phyloP scores from a whole-genome alignment of 2,113 vertebrate genomes.

The Microtus ochrogaster region DNA sequence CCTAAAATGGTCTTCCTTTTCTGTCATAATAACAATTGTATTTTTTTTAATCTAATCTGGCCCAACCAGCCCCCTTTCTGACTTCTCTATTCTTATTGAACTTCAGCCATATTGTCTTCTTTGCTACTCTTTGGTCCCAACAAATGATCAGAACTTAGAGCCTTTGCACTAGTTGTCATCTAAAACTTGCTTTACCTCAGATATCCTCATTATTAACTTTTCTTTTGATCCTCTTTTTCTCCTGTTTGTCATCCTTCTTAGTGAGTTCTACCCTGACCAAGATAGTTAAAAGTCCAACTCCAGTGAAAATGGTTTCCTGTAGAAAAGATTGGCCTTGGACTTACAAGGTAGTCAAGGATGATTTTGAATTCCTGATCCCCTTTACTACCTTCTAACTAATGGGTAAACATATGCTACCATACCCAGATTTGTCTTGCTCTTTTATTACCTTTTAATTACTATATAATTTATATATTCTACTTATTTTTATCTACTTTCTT shows the following conservation, averaged over 20 bases:
- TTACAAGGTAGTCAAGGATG: background rate
- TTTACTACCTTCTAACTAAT: background rate
- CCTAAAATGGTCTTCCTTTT: background rate
- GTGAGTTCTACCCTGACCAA: background rate
- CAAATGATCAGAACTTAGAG: background rate
- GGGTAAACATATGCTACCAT: background rate
- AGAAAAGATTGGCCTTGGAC: background rate
- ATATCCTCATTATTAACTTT: slow-evolving; percentile 13
- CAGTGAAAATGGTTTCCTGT: background rate
- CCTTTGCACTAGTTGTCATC: background rate
- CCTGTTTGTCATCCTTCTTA: slow-evolving; percentile 40
- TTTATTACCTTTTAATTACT: slow-evolving; percentile 35
- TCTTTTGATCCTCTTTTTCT: background rate
- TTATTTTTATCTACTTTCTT: slow-evolving; percentile 43
- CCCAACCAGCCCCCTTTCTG: background rate
- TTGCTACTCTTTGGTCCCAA: slow-evolving; percentile 39
- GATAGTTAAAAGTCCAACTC: slow-evolving; percentile 25
- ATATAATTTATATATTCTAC: slow-evolving; percentile 12
- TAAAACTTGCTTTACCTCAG: slow-evolving; percentile 40
- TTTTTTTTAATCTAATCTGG: background rate
- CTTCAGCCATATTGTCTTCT: background rate
- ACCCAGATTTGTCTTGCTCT: background rate
- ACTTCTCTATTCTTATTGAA: slow-evolving; percentile 11
- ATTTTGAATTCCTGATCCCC: background rate
- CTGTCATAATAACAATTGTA: slow-evolving; percentile 27